These are phyloP conservation scores for Pyralis farinalis DNA, from an alignment of 2,888 invertebrate genomes.

Conservation along the genomic window DNA sequence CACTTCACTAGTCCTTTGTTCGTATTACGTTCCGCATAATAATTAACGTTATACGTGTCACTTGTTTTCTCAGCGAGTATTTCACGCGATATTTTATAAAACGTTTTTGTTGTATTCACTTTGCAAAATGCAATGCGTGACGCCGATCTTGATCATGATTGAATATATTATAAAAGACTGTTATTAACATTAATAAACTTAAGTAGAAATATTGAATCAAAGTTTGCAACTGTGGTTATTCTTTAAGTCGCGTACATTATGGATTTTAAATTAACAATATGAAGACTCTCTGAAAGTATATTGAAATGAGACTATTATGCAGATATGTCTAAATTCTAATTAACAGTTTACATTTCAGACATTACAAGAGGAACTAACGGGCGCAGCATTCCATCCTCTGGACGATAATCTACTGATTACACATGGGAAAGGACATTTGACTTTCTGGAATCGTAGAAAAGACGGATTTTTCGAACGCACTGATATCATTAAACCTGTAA, in stretches of 20 bases:
- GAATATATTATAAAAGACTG: too few species aligned
- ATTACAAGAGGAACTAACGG: slow-evolving; percentile 92
- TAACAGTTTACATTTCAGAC: slow-evolving; percentile 80
- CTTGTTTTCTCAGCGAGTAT: background rate
- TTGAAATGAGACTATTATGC: too few species aligned
- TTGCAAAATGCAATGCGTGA: background rate
- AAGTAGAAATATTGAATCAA: too few species aligned
- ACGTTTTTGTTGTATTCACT: background rate
- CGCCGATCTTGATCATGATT: background rate
- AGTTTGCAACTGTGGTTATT: too few species aligned
- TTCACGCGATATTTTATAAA: background rate
- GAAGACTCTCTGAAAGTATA: too few species aligned
- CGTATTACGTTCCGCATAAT: slow-evolving; percentile 1
- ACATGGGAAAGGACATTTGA: slow-evolving; percentile 94
- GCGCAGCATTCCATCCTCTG: slow-evolving; percentile 94
- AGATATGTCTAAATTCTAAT: too few species aligned
- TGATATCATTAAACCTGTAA: slow-evolving; percentile 92
- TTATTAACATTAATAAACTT: too few species aligned
- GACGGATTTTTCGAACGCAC: slow-evolving; percentile 95
- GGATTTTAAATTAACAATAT: too few species aligned
- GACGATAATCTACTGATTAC: slow-evolving; percentile 96
- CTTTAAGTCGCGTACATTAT: too few species aligned
- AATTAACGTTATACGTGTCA: slow-evolving; percentile 7
- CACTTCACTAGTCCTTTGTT: background rate
- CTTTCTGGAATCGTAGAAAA: slow-evolving; percentile 95